Conservation (phyloP, 2,797 vertebrate genomes). For the Microctenopoma lineatum region DNA sequence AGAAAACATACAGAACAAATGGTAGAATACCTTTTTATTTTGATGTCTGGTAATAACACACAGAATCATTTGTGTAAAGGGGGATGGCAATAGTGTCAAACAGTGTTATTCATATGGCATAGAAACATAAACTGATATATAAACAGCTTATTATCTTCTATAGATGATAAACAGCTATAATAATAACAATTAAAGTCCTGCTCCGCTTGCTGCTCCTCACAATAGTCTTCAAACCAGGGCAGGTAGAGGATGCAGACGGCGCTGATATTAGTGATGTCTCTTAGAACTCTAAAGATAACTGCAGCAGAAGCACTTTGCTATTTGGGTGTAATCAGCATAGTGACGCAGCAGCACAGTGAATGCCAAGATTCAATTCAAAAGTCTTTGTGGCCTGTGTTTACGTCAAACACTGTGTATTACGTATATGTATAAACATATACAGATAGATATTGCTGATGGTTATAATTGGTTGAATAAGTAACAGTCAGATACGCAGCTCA, state of each 20-base stretch:
- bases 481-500: background rate
- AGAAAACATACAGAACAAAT: conserved; percentile 21
- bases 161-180: too few relatives aligned
- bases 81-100: background rate
- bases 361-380: conserved; percentile 39
- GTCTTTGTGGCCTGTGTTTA: background rate
- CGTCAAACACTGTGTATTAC: too few relatives aligned
- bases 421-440: too few relatives aligned
- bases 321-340: conserved; percentile 25
- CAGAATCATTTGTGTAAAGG: background rate
- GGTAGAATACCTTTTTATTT: conserved; percentile 21
- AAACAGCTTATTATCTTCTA: too few relatives aligned
- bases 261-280: background rate
- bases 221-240: background rate
- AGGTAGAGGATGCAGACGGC: background rate
- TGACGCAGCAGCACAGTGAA: conserved; percentile 13
- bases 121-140: too few relatives aligned
- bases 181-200: background rate
- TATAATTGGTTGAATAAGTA: conserved; percentile 16
- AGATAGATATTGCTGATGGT: background rate
- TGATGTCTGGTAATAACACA: conserved; percentile 8
- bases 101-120: background rate
- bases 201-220: background rate
- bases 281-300: conserved; percentile 18
- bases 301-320: conserved; percentile 4